These are phyloP conservation scores for Pandion haliaetus DNA, from an alignment of 2,113 vertebrate species.

Conservation along the genomic window DNA sequence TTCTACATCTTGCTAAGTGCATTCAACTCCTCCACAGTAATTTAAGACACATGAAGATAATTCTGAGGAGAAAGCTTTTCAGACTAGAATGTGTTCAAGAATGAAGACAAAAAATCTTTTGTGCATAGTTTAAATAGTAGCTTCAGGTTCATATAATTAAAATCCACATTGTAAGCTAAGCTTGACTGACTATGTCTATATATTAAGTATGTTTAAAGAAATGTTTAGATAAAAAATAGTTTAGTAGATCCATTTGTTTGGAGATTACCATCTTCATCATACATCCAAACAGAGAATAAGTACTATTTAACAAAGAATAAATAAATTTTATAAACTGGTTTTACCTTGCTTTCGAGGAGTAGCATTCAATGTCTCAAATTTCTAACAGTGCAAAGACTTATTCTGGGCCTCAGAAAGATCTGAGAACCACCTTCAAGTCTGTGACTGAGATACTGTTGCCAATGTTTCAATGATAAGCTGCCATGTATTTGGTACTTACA, in stretches of 20 bases:
- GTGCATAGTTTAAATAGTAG: neutral
- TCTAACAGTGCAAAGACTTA: neutral
- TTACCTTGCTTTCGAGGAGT: neutral
- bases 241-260: neutral
- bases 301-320: neutral
- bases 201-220: neutral
- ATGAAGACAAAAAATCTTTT: neutral
- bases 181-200: neutral
- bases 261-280: neutral
- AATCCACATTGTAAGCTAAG: neutral
- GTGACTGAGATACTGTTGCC: neutral
- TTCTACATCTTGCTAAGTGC: neutral
- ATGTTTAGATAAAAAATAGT: neutral
- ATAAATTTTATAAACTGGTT: neutral
- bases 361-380: neutral
- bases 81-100: neutral
- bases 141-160: neutral
- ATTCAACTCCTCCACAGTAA: conserved; percentile 1
- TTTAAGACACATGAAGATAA: conserved; percentile 35
- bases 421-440: neutral
- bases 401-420: neutral
- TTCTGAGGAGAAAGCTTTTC: neutral
- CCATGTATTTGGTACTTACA: neutral
- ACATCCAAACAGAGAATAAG: neutral
- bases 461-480: neutral